Percentiles rank a stretch among this genome's conserved stretches.
phyloP scores from a whole-genome alignment of 37 sponge, comb jelly and placozoan species.

The Amphimedon queenslandica region DNA sequence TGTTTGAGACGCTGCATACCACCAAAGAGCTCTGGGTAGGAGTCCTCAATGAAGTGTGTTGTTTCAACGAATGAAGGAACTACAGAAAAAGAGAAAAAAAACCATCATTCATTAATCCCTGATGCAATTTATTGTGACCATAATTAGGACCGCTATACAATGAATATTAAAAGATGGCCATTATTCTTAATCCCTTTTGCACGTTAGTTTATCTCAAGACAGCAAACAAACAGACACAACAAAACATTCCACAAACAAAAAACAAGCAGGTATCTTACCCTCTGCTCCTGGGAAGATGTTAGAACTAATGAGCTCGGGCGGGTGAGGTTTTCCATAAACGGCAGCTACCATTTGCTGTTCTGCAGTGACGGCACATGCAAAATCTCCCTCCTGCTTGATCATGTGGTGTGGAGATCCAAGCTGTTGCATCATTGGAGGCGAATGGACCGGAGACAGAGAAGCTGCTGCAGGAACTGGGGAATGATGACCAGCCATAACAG shows the following conservation, averaged over 20 bases:
- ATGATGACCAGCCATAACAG: slow-evolving; percentile 20
- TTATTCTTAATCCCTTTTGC: too few relatives aligned
- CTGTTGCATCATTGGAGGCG: background rate
- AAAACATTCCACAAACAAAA: background rate
- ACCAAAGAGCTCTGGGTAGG: slow-evolving; percentile 39
- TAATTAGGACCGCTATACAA: too few relatives aligned
- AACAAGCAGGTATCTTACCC: background rate
- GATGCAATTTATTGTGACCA: background rate
- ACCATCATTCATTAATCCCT: background rate
- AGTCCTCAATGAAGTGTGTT: slow-evolving; percentile 31
- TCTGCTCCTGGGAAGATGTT: background rate
- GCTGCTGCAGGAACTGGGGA: slow-evolving; percentile 9
- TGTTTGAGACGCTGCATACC: slow-evolving; percentile 55
- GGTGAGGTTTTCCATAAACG: background rate
- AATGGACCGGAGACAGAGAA: background rate
- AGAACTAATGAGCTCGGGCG: background rate
- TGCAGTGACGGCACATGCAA: background rate
- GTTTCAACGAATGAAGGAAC: slow-evolving; percentile 43
- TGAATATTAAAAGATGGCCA: too few relatives aligned
- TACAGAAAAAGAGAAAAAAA: slow-evolving; percentile 5
- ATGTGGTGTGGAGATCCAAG: background rate
- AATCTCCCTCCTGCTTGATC: slow-evolving; percentile 36
- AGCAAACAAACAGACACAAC: too few relatives aligned
- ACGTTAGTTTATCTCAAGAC: too few relatives aligned
- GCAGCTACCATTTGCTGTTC: background rate